Percentiles rank a stretch among this genome's conserved stretches.
phyloP scores from a whole-genome alignment of 2,113 vertebrate genomes.

The Xenopus tropicalis region DNA sequence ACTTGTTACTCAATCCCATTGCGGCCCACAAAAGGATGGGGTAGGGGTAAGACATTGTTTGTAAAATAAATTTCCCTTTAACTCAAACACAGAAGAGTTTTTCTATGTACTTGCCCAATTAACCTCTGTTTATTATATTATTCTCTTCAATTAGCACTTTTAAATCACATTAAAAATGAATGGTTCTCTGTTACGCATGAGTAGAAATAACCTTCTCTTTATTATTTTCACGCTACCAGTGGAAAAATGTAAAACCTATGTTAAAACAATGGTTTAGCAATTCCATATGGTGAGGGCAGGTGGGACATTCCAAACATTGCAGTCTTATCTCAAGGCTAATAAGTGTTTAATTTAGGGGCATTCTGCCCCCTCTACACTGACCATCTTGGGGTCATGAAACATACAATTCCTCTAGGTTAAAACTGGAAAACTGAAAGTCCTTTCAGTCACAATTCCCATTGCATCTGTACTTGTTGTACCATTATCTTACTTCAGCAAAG shows the following conservation, averaged over 20 bases:
- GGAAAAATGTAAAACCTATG: background rate
- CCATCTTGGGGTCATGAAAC: slow-evolving; percentile 13
- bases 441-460: slow-evolving; percentile 19
- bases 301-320: slow-evolving; percentile 5
- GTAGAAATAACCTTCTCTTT: background rate
- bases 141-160: background rate
- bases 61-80: too few species aligned
- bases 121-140: background rate
- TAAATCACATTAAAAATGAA: background rate
- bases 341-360: slow-evolving; percentile 12
- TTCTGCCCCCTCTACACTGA: slow-evolving; percentile 1
- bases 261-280: slow-evolving; percentile 4
- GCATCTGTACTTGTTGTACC: slow-evolving; percentile 27
- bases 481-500: slow-evolving; percentile 29
- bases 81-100: too few species aligned
- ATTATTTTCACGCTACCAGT: background rate
- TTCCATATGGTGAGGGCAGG: slow-evolving; percentile 24
- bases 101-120: background rate
- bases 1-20: too few species aligned
- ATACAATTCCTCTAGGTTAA: slow-evolving; percentile 2
- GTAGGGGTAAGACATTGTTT: too few species aligned
- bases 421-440: slow-evolving; percentile 1
- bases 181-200: too few species aligned
- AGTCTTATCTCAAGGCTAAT: slow-evolving; percentile 9
- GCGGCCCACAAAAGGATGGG: too few species aligned